Evolutionary conservation across 2,113 vertebrate genomes (phyloP), one percentile per base, ranked within the genome.

Genomic region (Raja brachyura): DNA sequence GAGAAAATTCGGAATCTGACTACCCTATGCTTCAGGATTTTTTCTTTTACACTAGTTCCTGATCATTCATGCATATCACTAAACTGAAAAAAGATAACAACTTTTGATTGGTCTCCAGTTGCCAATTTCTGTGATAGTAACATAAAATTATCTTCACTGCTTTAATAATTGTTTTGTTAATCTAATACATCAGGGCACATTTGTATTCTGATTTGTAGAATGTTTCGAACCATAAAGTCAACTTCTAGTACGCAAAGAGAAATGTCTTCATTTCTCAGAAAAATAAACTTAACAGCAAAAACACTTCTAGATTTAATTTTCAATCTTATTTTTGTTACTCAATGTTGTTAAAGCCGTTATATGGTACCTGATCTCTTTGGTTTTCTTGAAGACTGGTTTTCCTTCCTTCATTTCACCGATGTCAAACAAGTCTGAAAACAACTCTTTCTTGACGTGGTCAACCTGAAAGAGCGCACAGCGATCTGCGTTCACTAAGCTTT

Each of bases 391-490:
- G 95, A 99, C 95, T 16, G 98, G 99, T 93, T 97, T 99, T 77
- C 99, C 99, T 95, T 99, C 99, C 77, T 98, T 98, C 95, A 98
- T 98, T 95, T 99, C 99, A 33, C 99, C 99, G 56, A 99, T 99
- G 94, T 99, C 99, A 93, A 99, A 99, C 94, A 99, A 97, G 95
- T 99, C 99, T 54, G 99, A 99, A 95, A 99, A 99, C 86, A 99
- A 95, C 95, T 99, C 99, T 96, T 98, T 98, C 95, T 99, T 99
- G 96, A 97, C 98, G 94, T 99, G 98, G 95, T 99, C 99, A 48
- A 99, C 98, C 97, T 99, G 99, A 98, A 99, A 99, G 94, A 99
- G 98, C 88, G 99, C 99, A 95, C 99, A 99, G 68, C 99, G 97
- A 94, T 99, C 98, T 93, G 99, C 99, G 95, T 99, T 99, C 97